phyloP scores from a whole-genome alignment of 2,797 vertebrate species.

The Dermochelys coriacea region DNA sequence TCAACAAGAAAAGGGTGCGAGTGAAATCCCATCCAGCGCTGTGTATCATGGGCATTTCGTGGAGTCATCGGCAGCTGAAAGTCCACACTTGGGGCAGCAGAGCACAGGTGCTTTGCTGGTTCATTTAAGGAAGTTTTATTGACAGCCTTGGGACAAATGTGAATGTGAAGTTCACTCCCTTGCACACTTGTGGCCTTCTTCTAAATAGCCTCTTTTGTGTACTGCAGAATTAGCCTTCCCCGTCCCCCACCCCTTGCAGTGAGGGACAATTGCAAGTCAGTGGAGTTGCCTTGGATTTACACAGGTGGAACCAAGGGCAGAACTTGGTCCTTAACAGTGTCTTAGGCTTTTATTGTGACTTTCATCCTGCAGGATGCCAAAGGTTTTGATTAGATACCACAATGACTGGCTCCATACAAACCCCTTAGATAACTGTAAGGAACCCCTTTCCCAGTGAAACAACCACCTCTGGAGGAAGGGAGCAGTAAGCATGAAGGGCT shows the following conservation, averaged over 20 bases:
- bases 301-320: neutral
- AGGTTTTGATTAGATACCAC: neutral
- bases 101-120: neutral
- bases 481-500: neutral
- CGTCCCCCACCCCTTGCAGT: neutral
- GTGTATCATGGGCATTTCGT: neutral
- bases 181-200: neutral
- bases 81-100: neutral
- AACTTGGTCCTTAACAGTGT: neutral
- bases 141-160: neutral
- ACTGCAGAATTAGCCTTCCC: neutral
- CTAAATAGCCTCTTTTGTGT: neutral
- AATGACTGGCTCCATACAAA: neutral
- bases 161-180: neutral
- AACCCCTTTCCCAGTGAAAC: neutral
- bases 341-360: neutral
- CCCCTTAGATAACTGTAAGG: neutral
- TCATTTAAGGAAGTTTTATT: neutral
- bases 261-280: neutral
- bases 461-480: too few species aligned
- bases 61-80: neutral
- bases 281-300: neutral
- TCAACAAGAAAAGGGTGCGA: neutral
- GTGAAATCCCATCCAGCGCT: neutral
- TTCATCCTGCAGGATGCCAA: neutral